A percentile compares a stretch with the other conserved stretches of the same genome.
phyloP scores from a whole-genome alignment of 2,888 invertebrate genomes.

The Stramonita haemastoma region DNA sequence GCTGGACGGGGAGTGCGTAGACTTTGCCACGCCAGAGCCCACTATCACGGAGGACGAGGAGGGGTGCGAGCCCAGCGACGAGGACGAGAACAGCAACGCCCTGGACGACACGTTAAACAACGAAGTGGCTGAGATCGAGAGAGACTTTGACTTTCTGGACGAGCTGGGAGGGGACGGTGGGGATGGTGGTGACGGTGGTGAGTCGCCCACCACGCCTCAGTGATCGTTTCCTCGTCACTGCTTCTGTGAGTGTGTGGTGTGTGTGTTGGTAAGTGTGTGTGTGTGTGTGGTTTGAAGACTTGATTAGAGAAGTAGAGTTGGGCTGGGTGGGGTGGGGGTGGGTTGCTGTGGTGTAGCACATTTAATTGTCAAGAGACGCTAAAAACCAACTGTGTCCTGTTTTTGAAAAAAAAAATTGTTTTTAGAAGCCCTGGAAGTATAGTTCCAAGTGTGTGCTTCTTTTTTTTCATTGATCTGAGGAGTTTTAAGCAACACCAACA shows the following conservation, averaged over 20 bases:
- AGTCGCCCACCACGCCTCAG: neutral
- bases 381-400: neutral
- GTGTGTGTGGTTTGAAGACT: neutral
- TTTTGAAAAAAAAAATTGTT: no score
- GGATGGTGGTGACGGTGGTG: no score
- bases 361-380: neutral
- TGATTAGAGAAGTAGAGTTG: neutral
- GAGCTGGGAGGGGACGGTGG: constrained; percentile 63
- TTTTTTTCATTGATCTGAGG: no score
- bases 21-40: constrained; percentile 51
- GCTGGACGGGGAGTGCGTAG: constrained; percentile 50
- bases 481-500: no score
- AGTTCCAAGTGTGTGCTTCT: no score
- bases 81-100: constrained; percentile 43
- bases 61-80: constrained; percentile 44
- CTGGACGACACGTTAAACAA: constrained; percentile 42
- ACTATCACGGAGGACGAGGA: constrained; percentile 52
- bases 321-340: neutral
- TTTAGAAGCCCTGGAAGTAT: no score
- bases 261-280: no score
- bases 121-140: constrained; percentile 60
- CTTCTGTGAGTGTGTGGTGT: neutral
- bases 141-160: constrained; percentile 72
- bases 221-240: neutral
- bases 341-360: neutral